phyloP scores from a whole-genome alignment of 2,797 vertebrate genomes.

The Danio albolineatus region DNA sequence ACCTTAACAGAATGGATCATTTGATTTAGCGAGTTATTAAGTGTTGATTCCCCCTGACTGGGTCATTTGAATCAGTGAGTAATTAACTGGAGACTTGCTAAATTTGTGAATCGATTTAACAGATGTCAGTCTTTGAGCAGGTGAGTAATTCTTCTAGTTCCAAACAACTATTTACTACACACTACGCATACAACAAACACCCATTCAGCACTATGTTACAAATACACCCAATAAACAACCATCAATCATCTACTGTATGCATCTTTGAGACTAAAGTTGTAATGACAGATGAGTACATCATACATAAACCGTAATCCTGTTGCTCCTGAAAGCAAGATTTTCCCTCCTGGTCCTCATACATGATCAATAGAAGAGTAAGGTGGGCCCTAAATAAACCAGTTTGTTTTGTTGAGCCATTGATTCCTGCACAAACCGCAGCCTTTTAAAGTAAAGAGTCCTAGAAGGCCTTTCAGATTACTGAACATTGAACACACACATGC shows the following conservation, averaged over 20 bases:
- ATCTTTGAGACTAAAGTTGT: background rate
- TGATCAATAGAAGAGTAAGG: conserved; percentile 73
- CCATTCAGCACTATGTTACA: conserved; percentile 7
- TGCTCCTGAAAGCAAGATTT: conserved; percentile 24
- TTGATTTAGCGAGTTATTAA: too few species aligned
- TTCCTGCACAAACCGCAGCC: conserved; percentile 66
- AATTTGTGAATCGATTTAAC: too few species aligned
- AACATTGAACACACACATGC: conserved; percentile 15
- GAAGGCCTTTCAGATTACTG: conserved; percentile 49
- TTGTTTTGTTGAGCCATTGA: conserved; percentile 77
- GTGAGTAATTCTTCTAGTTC: too few species aligned
- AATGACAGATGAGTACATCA: conserved; percentile 40
- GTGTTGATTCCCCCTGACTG: too few species aligned
- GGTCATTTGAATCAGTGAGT: too few species aligned
- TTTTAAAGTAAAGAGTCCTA: conserved; percentile 65
- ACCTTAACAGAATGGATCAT: too few species aligned
- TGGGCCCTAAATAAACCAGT: conserved; percentile 77
- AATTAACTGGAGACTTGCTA: too few species aligned
- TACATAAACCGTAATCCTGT: conserved; percentile 55
- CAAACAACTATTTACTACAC: background rate
- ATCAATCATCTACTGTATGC: conserved; percentile 5
- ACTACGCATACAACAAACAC: conserved; percentile 42
- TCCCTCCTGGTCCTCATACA: conserved; percentile 34
- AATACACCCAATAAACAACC: background rate
- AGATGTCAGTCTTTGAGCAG: too few species aligned